A percentile compares a stretch with the other conserved stretches of the same genome.
Conservation (phyloP, 2,797 vertebrate genomes). For the Fundulus diaphanus region DNA sequence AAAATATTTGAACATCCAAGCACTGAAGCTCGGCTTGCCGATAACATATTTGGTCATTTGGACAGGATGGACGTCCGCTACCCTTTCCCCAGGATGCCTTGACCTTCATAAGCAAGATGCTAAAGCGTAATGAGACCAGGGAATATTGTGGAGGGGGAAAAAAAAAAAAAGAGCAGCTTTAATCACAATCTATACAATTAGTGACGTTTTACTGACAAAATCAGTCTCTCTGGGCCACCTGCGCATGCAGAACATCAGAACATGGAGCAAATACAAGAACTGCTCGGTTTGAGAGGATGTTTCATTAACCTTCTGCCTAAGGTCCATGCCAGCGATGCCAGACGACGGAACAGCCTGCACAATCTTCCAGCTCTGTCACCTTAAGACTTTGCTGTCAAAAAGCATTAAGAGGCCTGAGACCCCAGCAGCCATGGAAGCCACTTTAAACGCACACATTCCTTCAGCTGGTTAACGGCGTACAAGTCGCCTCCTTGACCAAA, state of each 20-base stretch:
- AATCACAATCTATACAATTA: background rate
- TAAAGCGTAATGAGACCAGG: background rate
- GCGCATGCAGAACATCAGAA: background rate
- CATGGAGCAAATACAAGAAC: background rate
- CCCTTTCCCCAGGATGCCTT: background rate
- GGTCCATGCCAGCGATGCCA: conserved; percentile 40
- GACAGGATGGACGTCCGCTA: background rate
- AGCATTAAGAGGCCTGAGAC: conserved; percentile 46
- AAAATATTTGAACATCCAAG: background rate
- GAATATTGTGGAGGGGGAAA: no score
- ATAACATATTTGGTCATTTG: background rate
- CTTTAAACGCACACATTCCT: conserved; percentile 21
- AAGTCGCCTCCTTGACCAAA: conserved; percentile 22
- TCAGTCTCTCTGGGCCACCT: background rate
- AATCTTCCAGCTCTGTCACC: conserved; percentile 43
- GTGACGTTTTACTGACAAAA: background rate
- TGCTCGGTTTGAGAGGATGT: conserved; percentile 11
- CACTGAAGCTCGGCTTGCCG: background rate
- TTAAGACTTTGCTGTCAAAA: conserved; percentile 59
- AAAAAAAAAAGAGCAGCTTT: background rate
- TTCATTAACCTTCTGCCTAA: conserved; percentile 11
- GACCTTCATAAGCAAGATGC: background rate
- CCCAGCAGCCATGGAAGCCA: conserved; percentile 14
- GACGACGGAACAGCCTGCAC: conserved; percentile 50
- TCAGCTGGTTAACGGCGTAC: conserved; percentile 3